A percentile compares a stretch with the other conserved stretches of the same genome.
Evolutionary conservation across 2,113 vertebrate species (phyloP).

Genomic region (Grallaria varia): DNA sequence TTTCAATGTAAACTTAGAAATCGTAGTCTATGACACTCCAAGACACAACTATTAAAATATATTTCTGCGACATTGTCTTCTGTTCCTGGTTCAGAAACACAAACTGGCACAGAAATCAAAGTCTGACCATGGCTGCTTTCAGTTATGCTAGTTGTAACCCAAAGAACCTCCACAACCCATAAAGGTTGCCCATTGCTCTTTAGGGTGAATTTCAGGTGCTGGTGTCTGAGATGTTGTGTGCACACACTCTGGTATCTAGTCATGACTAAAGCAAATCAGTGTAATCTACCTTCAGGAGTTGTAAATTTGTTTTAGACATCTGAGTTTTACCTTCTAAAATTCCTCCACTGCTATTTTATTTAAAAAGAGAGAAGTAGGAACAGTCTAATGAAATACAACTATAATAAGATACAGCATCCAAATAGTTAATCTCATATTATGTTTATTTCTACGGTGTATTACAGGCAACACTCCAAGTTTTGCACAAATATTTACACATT

Average conservation of each 20-base stretch:
- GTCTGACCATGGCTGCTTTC: not conserved
- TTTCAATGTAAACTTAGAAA: not conserved
- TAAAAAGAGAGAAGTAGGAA: not conserved
- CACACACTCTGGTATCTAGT: not conserved
- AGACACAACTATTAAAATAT: not conserved
- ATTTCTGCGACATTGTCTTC: not conserved
- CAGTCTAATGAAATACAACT: not conserved
- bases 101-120: not conserved
- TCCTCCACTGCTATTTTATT: not conserved
- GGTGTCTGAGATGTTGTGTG: not conserved
- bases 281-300: not conserved
- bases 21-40: not conserved
- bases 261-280: not conserved
- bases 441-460: not conserved
- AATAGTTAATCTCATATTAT: not conserved
- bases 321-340: not conserved
- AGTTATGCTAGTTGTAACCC: not conserved
- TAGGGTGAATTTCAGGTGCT: not conserved
- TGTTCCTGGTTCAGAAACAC: not conserved
- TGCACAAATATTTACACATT: not conserved
- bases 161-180: not conserved
- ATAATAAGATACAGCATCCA: not conserved
- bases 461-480: not conserved
- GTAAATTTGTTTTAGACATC: not conserved
- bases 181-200: not conserved